Conservation (phyloP, 2,113 vertebrate species). For the Cyphomyrus discorhynchus region DNA sequence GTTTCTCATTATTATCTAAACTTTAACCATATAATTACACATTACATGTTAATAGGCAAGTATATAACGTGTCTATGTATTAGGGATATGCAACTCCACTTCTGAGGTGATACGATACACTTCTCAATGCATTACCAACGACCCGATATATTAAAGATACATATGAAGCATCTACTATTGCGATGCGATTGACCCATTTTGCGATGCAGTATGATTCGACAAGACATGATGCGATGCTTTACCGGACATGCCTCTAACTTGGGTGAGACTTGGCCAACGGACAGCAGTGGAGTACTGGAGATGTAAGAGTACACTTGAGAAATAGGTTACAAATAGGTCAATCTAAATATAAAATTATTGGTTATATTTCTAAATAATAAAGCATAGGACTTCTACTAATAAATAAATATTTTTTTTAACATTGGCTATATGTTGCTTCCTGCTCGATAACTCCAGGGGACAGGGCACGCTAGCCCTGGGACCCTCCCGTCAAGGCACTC, state of each 20-base stretch:
- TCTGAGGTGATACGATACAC: not conserved
- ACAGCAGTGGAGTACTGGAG: not conserved
- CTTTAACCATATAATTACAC: not conserved
- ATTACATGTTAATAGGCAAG: not conserved
- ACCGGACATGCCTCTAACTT: not conserved
- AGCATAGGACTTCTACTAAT: not conserved
- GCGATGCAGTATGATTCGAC: not conserved
- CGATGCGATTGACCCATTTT: not conserved
- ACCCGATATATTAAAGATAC: not conserved
- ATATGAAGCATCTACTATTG: not conserved
- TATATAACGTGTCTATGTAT: not conserved
- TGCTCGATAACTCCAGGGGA: too few relatives aligned
- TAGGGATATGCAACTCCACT: not conserved
- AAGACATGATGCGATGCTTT: not conserved
- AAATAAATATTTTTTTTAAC: not conserved
- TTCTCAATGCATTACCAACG: not conserved
- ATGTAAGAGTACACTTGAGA: not conserved
- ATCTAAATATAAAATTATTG: not conserved
- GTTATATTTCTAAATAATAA: too few relatives aligned
- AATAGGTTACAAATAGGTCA: not conserved
- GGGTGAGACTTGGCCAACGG: not conserved
- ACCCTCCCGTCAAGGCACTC: not conserved
- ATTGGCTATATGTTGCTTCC: not conserved
- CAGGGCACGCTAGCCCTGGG: too few relatives aligned
- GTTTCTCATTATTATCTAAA: not conserved